Percentiles rank a stretch among this genome's conserved stretches.
Conservation (phyloP, 2,797 vertebrate genomes). For the Tadarida brasiliensis region DNA sequence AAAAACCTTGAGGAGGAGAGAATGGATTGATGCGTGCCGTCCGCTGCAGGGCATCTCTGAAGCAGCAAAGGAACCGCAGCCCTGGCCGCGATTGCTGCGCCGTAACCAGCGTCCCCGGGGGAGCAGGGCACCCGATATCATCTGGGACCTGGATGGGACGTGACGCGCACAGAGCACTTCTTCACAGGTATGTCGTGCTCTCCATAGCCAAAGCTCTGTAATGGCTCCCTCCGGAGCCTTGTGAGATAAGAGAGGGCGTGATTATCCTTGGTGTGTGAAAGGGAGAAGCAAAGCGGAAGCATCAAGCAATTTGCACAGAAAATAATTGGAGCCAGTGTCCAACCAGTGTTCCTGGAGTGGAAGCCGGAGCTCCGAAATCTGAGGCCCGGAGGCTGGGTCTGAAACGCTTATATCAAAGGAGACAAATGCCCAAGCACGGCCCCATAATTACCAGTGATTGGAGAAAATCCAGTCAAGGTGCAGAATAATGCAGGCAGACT, state of each 20-base stretch:
- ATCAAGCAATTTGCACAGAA: slow-evolving; percentile 77
- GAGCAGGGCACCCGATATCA: not conserved
- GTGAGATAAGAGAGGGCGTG: slow-evolving; percentile 72
- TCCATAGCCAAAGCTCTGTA: slow-evolving; percentile 77
- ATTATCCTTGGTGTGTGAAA: slow-evolving; percentile 77
- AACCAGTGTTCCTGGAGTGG: slow-evolving; percentile 54
- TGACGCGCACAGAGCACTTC: slow-evolving; percentile 9
- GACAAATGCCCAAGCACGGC: not conserved
- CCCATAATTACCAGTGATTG: slow-evolving; percentile 67
- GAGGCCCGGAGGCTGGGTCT: slow-evolving; percentile 13
- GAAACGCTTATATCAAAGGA: slow-evolving; percentile 66
- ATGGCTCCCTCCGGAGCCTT: slow-evolving; percentile 67
- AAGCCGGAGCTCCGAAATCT: slow-evolving; percentile 66
- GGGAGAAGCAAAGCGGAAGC: slow-evolving; percentile 75
- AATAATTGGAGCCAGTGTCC: slow-evolving; percentile 81
- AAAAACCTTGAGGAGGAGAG: not conserved
- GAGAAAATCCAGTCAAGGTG: slow-evolving; percentile 44
- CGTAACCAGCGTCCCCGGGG: slow-evolving; percentile 69
- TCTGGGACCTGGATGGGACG: slow-evolving; percentile 63
- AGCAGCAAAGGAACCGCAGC: slow-evolving; percentile 45
- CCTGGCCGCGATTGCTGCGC: slow-evolving; percentile 29
- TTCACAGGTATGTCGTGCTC: slow-evolving; percentile 66
- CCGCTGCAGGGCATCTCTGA: slow-evolving; percentile 43
- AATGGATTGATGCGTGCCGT: slow-evolving; percentile 48
- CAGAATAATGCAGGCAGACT: not conserved